Conservation (phyloP, 1,140 invertebrate genomes). For the Idris sp. region DNA sequence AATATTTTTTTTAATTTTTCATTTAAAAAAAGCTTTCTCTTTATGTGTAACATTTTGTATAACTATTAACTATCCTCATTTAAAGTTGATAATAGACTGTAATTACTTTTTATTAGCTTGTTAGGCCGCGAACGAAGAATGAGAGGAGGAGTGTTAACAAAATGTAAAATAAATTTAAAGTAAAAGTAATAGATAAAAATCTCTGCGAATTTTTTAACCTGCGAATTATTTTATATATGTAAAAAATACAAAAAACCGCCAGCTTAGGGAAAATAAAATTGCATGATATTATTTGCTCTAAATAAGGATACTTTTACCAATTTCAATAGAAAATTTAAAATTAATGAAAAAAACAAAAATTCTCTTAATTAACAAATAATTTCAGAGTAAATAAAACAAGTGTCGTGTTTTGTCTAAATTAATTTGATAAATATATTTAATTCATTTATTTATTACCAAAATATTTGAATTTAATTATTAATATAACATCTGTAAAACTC, state of each 20-base stretch:
- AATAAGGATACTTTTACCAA: too few species aligned
- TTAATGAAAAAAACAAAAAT: too few species aligned
- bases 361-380: conserved; percentile 20
- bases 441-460: too few species aligned
- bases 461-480: conserved; percentile 7
- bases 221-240: too few species aligned
- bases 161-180: not conserved
- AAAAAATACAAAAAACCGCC: conserved; percentile 7
- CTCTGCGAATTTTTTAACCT: too few species aligned
- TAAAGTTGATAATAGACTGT: conserved; percentile 10
- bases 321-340: too few species aligned
- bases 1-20: too few species aligned
- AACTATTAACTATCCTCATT: conserved; percentile 8
- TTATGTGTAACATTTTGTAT: too few species aligned
- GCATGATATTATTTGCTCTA: conserved; percentile 10
- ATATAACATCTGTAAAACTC: not conserved
- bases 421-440: too few species aligned
- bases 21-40: too few species aligned
- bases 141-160: conserved; percentile 3
- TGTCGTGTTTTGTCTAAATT: too few species aligned
- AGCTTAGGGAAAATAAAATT: conserved; percentile 5
- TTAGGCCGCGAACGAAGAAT: conserved; percentile 9
- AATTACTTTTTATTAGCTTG: conserved; percentile 7
- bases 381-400: conserved; percentile 20
- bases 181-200: not conserved